Conservation (phyloP, 2,113 vertebrate species). For the Panthera uncia region DNA sequence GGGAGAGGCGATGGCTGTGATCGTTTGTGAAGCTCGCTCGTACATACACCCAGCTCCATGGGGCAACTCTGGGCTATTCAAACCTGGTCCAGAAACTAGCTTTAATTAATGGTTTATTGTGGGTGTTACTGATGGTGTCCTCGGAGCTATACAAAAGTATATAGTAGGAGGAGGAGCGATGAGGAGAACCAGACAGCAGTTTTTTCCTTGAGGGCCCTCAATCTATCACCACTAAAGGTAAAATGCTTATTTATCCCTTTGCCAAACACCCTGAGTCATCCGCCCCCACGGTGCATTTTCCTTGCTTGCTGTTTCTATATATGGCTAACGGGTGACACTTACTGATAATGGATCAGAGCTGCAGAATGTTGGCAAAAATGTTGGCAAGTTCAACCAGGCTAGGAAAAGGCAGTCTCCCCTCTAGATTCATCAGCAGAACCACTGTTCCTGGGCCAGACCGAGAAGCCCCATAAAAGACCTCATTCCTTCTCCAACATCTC, state of each 20-base stretch:
- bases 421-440: not conserved
- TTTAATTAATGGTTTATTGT: slow-evolving; percentile 41
- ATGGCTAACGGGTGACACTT: slow-evolving; percentile 34
- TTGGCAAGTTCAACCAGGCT: not conserved
- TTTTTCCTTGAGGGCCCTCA: slow-evolving; percentile 38
- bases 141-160: slow-evolving; percentile 32
- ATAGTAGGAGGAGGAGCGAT: not conserved
- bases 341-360: not conserved
- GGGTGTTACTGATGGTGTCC: not conserved
- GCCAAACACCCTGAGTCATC: slow-evolving; percentile 67
- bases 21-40: not conserved
- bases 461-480: not conserved
- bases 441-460: not conserved
- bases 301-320: slow-evolving; percentile 54
- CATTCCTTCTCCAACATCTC: not conserved
- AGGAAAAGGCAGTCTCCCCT: not conserved
- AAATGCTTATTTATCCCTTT: slow-evolving; percentile 23
- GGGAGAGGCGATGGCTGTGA: not conserved
- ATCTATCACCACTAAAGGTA: slow-evolving; percentile 43
- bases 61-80: not conserved
- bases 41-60: not conserved
- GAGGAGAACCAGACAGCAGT: slow-evolving; percentile 43
- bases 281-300: not conserved
- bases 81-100: not conserved
- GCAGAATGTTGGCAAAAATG: not conserved